Percentiles rank a stretch among this genome's conserved stretches.
Conservation (phyloP, 2,113 vertebrate species). For the Tetrax tetrax region DNA sequence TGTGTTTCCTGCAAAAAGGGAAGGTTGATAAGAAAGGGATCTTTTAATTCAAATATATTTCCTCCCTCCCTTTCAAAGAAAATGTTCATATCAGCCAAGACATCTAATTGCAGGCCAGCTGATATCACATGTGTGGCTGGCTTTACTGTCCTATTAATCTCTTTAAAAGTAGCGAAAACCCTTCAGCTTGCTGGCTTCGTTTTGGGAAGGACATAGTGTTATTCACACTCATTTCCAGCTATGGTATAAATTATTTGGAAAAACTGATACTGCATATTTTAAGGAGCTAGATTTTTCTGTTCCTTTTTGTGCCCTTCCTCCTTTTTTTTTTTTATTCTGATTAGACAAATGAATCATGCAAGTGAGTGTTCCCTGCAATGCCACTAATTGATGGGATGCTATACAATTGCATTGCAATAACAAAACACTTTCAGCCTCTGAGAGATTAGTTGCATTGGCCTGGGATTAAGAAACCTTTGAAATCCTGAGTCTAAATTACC, state of each 20-base stretch:
- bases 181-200: background rate
- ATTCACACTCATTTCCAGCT: slow-evolving; percentile 25
- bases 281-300: background rate
- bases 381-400: slow-evolving; percentile 77
- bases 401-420: slow-evolving; percentile 75
- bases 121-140: background rate
- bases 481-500: slow-evolving; percentile 81
- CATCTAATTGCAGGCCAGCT: background rate
- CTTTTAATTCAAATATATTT: background rate
- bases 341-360: slow-evolving; percentile 69
- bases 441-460: slow-evolving; percentile 77
- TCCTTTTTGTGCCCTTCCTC: background rate
- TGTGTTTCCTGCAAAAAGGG: background rate
- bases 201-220: slow-evolving; percentile 25
- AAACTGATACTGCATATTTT: slow-evolving; percentile 35
- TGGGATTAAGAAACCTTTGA: slow-evolving; percentile 80
- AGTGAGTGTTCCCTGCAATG: slow-evolving; percentile 62
- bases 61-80: background rate
- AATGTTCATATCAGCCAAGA: background rate
- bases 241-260: slow-evolving; percentile 33
- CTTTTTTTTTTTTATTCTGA: slow-evolving; percentile 29
- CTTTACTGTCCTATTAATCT: background rate
- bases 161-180: background rate
- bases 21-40: background rate
- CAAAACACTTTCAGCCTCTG: slow-evolving; percentile 75